Base-by-base conservation (phyloP, 2,797 vertebrate genomes). In the Salarias fasciatus region DNA sequence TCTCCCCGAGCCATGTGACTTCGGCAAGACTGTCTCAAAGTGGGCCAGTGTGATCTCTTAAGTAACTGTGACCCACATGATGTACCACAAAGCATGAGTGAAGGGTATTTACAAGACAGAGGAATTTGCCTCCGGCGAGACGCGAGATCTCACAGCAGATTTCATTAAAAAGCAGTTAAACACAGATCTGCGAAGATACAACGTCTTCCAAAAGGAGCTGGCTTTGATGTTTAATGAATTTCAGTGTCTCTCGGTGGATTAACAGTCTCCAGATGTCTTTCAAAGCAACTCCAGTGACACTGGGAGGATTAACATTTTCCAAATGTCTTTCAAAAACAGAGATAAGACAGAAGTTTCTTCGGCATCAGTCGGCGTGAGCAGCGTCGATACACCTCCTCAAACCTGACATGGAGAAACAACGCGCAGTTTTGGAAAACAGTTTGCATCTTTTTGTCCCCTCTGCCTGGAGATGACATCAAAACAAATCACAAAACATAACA, bases 1-100 rank as follows among this genome's bases (percentile, higher is more conserved):
- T 80, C 59, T 10, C 51, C 63, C 5, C 51, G 13, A 55, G 52
- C 75, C 91, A 89, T 92, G 93, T 92, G 93, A 94, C 86, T 75
- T 38, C 7, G 57, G 77, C 62, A 42, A 77, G 69, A 65, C 68
- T 5, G 50, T 63, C 55, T 76, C 68, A 50, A 72, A 86, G 87
- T 76, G 77, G 77, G 66, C 57, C 78, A 64, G 48, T 76, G 81
- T 85, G 72, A 68, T 84, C 76, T 69, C 56, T 75, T 80, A 75
- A 87, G 50, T 57, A 57, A 77, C 65, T 54, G 53, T 79, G 74
- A 83, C 78, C 79, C 86, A 86, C 89, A 86, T 89, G 88, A 87
- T 82, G 72, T 72, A 44, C 59, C 62, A 54, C 64, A 53, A 63
- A 69, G 62, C 45, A 53, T n/a, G 24, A 68, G 58, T 40, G 12